Evolutionary conservation across 2,113 vertebrate genomes (phyloP), one percentile per base, ranked within the genome.

Genomic region (Neotoma lepida): DNA sequence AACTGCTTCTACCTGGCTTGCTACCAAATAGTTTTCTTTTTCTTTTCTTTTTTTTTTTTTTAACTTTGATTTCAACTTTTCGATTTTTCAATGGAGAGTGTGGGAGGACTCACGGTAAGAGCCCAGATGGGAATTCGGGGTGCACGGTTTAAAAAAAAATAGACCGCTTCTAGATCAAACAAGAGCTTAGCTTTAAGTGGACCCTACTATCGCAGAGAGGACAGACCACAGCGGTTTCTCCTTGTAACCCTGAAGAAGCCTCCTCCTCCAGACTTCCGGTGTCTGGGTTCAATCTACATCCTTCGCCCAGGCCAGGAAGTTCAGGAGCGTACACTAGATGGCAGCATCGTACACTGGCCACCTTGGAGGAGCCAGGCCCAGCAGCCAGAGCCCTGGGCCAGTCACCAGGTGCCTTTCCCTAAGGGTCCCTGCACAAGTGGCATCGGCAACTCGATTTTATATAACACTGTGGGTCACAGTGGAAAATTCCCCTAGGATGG

Each of bases 321-420:
- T 66, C 49, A 81, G 6, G 61, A 94, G 41, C 51, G 17, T 70
- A 95, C 98, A 88, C 98, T 98, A 98, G 98, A 92, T 98, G 98
- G 98, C 98, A 98, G 97, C 92, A 97, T 98, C 97, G 97, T 94
- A 97, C 64, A 86, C 77, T 20, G 81, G 92, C 96, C 95, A 92
- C 30, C 46, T 46, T 44, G 33, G 74, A 89, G 9, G 77, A 86
- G 46, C n/a, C 33, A 70, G 94, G 89, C 35, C 73, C 18, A 26
- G 86, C 54, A 46, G 63, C 44, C 73, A 30, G 56, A 95, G 66
- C 30, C 68, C 88, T 6, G 5, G 28, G 13, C 15, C 49, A 41
- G 35, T 13, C 13, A 71, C 22, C 26, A 39, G 51, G 33, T 4
- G 33, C 39, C 1, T 7, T 70, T 84, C 49, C 58, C 28, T 73